phyloP scores from a whole-genome alignment of 2,888 invertebrate species.

The Tuberolachnus salignus region DNA sequence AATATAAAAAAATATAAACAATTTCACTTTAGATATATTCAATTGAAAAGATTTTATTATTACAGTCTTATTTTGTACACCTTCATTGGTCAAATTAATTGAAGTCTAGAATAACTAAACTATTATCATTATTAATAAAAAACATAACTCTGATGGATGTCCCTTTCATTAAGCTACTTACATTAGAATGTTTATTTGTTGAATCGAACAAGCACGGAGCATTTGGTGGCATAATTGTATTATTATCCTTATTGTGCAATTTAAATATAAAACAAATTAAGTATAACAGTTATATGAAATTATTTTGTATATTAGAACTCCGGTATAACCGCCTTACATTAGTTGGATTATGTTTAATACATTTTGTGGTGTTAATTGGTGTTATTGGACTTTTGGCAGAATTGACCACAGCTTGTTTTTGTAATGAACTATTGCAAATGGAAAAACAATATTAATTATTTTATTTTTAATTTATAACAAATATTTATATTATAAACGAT shows the following conservation, averaged over 20 bases:
- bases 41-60: background rate
- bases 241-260: background rate
- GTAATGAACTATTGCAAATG: background rate
- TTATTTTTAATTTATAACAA: background rate
- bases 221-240: too few relatives aligned
- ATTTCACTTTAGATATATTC: conserved; percentile 33
- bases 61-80: background rate
- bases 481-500: background rate
- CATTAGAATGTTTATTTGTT: too few relatives aligned
- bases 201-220: too few relatives aligned
- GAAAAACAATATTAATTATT: background rate
- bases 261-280: background rate
- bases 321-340: conserved; percentile 1
- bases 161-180: too few relatives aligned
- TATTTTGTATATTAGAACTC: background rate
- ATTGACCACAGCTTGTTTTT: background rate
- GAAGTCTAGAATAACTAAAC: conserved; percentile 32
- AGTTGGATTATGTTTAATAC: background rate
- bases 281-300: background rate
- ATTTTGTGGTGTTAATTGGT: conserved; percentile 21
- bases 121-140: background rate
- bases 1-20: background rate
- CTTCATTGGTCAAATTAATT: background rate
- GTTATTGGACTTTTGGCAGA: conserved; percentile 1
- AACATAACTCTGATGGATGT: background rate